Evolutionary conservation across 1,140 invertebrate genomes (phyloP), one percentile per base, ranked within the genome.

Genomic region (Pseudomyrmex gracilis): DNA sequence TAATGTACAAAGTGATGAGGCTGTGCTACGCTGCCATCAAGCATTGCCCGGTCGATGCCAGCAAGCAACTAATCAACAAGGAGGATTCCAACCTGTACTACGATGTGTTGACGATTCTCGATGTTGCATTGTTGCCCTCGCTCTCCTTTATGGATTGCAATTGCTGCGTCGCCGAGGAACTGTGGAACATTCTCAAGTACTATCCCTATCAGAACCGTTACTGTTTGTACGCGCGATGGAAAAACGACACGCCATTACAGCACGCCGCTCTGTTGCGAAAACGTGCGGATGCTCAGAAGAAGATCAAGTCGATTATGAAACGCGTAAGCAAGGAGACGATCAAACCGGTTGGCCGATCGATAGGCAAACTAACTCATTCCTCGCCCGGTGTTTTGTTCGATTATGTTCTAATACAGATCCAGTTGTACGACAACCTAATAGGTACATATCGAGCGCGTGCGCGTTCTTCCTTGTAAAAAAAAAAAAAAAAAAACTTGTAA

Each of bases 261-360:
- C 98, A 99, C 93, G 97, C 98, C 0, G 95, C 97, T 47, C 93
- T 99, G 17, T 95, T 99, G 83, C 95, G 97, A 53, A 97, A 97
- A 55, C 96, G 97, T 68, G 98, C 97, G 0, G 97, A 98, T 90
- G 96, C 97, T 0, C 95, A 98, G 78, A 98, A 99, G 89, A 97
- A 98, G 90, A 98, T 99, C 7, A 99, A 99, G 91, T 98, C 98
- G 84, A 97, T 99, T 8, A 99, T 99, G 98, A 99, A 99, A 95
- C 95, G 99, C 66, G 97, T 99, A 2, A 99, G 98, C 89, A 99
- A 99, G 93, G 99, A 99, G 94, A 99, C 99, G 90, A 98, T 99
- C 1, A 99, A 99, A 94, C 98, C 97, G 0, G 97, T 99, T 73
- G 99, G 99, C 8, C 95, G 99, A 80, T 97, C 98, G 51, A 97